Percentiles rank a stretch among this genome's conserved stretches.
Conservation (phyloP, 2,113 vertebrate species). For the Pontoporia blainvillei region DNA sequence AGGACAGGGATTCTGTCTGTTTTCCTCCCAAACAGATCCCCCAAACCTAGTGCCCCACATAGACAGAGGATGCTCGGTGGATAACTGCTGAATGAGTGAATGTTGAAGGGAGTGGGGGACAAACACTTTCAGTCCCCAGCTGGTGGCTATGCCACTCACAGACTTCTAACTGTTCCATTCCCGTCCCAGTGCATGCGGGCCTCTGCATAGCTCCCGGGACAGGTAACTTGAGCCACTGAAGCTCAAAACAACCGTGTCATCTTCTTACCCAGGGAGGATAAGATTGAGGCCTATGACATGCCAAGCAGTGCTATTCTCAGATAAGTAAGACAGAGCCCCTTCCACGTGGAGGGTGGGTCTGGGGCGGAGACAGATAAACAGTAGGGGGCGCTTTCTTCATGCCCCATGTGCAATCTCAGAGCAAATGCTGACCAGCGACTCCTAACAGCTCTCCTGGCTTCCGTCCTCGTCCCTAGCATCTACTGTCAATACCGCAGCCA, state of each 20-base stretch:
- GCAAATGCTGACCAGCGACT: background rate
- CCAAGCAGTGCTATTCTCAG: background rate
- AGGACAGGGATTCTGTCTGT: background rate
- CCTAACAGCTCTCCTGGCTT: background rate
- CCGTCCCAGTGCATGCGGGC: background rate
- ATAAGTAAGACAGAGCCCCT: background rate
- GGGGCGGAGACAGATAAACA: background rate
- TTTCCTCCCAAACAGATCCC: background rate
- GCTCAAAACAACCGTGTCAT: background rate
- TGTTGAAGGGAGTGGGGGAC: background rate
- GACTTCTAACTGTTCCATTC: background rate
- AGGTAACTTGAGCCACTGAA: background rate
- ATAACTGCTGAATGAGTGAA: background rate
- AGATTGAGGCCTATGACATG: accelerated
- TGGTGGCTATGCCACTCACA: background rate
- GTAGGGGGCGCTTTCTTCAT: background rate
- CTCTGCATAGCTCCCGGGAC: background rate
- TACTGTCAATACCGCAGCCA: background rate
- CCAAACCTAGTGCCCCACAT: background rate
- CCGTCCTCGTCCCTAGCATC: background rate
- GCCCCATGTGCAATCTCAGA: background rate
- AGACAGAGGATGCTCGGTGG: accelerated
- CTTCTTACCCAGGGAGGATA: background rate
- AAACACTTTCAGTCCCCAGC: background rate
- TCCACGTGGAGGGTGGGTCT: background rate